phyloP scores from a whole-genome alignment of 2,888 invertebrate genomes.

The Phytoseiulus persimilis region DNA sequence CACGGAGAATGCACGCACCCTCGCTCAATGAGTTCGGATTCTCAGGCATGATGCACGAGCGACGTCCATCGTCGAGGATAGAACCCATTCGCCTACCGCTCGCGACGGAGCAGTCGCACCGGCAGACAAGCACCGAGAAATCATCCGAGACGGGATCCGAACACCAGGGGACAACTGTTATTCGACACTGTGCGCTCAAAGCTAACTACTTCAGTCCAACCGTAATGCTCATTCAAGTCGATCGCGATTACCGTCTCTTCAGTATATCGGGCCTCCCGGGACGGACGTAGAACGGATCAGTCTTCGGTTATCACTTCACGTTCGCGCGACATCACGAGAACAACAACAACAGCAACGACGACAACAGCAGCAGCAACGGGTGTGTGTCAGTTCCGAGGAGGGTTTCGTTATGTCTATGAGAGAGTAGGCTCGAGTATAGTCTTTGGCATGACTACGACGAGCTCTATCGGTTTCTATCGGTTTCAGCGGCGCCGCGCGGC shows the following conservation, averaged over 20 bases:
- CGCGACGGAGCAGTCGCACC: too few species aligned
- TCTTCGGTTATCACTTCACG: not conserved
- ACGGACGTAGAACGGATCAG: not conserved
- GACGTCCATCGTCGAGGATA: too few species aligned
- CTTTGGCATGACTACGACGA: not conserved
- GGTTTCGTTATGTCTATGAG: not conserved
- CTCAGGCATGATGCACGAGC: too few species aligned
- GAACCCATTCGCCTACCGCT: too few species aligned
- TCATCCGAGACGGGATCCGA: too few species aligned
- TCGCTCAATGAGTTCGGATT: too few species aligned
- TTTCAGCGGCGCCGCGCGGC: not conserved
- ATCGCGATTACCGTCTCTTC: not conserved
- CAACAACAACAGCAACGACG: not conserved
- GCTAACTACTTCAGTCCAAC: too few species aligned
- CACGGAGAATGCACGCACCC: too few species aligned
- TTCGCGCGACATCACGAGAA: not conserved
- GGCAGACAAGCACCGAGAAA: too few species aligned
- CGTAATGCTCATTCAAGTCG: not conserved
- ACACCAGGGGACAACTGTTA: too few species aligned
- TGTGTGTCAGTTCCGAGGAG: not conserved
- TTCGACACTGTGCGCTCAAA: too few species aligned
- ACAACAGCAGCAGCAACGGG: not conserved
- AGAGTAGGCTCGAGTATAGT: not conserved
- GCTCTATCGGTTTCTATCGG: not conserved
- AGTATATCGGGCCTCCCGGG: not conserved